These are phyloP conservation scores for Machimus rusticus DNA, from an alignment of 2,888 invertebrate genomes.

Conservation along the genomic window DNA sequence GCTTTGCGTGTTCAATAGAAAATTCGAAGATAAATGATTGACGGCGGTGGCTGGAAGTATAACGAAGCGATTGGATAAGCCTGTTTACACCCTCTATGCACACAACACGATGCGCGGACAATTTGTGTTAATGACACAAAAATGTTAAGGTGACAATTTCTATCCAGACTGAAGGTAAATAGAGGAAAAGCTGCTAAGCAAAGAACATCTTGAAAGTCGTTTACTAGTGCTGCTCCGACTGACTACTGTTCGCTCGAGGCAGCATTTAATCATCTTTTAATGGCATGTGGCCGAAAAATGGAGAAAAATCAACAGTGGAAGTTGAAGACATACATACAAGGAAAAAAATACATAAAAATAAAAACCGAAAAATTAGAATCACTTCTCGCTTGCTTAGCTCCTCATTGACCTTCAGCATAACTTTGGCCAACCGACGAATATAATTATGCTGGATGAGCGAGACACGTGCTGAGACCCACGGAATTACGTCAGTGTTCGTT, in stretches of 20 bases:
- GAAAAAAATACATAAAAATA: neutral
- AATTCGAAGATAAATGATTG: neutral
- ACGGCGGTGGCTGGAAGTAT: neutral
- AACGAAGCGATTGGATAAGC: neutral
- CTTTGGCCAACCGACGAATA: neutral
- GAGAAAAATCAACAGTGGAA: neutral
- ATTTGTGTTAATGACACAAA: neutral
- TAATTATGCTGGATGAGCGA: constrained; percentile 3
- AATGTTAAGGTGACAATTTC: neutral
- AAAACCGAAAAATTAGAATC: neutral
- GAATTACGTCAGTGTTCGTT: constrained; percentile 11
- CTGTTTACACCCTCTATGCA: neutral
- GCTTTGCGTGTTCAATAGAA: neutral
- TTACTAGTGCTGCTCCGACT: neutral
- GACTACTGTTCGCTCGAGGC: neutral
- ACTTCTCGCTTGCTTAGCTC: neutral
- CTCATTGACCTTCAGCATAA: constrained; percentile 10
- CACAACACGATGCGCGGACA: neutral
- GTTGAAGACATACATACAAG: neutral
- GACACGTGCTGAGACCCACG: neutral
- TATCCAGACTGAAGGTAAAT: neutral
- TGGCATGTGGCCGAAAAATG: neutral
- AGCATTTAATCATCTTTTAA: constrained; percentile 2
- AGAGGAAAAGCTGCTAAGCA: neutral
- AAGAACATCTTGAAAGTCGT: neutral